Conservation (phyloP, 2,888 invertebrate genomes). For the Dolichopus griseipennis region DNA sequence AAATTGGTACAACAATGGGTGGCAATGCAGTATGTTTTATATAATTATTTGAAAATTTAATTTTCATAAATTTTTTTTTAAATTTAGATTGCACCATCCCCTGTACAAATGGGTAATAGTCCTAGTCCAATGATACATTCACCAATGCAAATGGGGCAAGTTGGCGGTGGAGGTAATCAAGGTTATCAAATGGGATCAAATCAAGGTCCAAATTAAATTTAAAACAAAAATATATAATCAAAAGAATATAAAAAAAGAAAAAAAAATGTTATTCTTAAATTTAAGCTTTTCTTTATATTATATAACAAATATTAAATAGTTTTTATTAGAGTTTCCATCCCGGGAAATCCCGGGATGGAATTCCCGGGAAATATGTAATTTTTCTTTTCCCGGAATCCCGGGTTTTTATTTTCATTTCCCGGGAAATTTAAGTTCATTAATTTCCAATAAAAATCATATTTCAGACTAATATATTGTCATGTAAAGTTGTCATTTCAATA, state of each 20-base stretch:
- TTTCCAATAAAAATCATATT: too few relatives aligned
- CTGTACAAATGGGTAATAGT: constrained; percentile 44
- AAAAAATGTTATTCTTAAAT: background rate
- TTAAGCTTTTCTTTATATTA: background rate
- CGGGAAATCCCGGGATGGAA: too few relatives aligned
- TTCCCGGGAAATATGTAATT: too few relatives aligned
- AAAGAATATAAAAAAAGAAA: constrained; percentile 1
- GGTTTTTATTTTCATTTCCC: too few relatives aligned
- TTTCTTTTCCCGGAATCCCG: too few relatives aligned
- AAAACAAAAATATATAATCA: background rate
- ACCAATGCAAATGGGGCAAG: constrained; percentile 45
- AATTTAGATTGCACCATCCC: constrained; percentile 43
- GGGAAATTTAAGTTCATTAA: too few relatives aligned
- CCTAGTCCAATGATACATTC: constrained; percentile 52
- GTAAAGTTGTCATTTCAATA: too few relatives aligned
- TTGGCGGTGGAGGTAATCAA: constrained; percentile 31
- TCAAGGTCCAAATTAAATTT: constrained; percentile 29
- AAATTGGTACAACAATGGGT: constrained; percentile 23
- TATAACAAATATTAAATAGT: background rate
- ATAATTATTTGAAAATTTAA: background rate
- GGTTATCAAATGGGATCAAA: constrained; percentile 37
- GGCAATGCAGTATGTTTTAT: constrained; percentile 25
- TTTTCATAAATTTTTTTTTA: constrained; percentile 5
- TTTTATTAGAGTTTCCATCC: too few relatives aligned
- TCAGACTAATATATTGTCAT: too few relatives aligned